phyloP scores from a whole-genome alignment of 2,113 vertebrate species.

The Oxyruncus cristatus region DNA sequence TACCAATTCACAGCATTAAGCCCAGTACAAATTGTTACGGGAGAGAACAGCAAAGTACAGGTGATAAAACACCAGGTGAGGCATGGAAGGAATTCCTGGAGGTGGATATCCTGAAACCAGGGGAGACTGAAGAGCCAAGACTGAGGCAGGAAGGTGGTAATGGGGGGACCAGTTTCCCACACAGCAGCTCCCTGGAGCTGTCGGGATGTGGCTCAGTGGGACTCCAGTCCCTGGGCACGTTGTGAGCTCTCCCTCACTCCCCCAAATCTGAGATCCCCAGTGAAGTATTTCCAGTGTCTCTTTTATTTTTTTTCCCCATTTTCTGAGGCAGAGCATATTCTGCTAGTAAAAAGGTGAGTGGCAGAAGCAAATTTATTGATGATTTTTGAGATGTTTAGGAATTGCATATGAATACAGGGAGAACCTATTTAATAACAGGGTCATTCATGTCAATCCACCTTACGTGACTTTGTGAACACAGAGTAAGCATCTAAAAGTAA shows the following conservation, averaged over 20 bases:
- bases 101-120: not conserved
- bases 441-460: not conserved
- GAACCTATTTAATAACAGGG: not conserved
- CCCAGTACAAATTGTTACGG: not conserved
- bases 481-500: not conserved
- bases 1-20: not conserved
- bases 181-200: not conserved
- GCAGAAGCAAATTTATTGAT: not conserved
- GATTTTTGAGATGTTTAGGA: not conserved
- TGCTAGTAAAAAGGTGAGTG: not conserved
- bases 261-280: not conserved
- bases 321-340: not conserved
- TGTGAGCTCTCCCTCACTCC: not conserved
- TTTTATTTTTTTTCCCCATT: not conserved
- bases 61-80: not conserved
- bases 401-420: not conserved
- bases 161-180: not conserved
- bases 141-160: not conserved
- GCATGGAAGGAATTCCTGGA: not conserved
- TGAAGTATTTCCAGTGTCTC: not conserved
- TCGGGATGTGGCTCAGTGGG: not conserved
- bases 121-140: not conserved
- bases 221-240: accelerated
- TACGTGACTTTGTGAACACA: not conserved
- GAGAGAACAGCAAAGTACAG: not conserved